phyloP scores from a whole-genome alignment of 2,888 invertebrate genomes.

The Agonopterix heracliana region DNA sequence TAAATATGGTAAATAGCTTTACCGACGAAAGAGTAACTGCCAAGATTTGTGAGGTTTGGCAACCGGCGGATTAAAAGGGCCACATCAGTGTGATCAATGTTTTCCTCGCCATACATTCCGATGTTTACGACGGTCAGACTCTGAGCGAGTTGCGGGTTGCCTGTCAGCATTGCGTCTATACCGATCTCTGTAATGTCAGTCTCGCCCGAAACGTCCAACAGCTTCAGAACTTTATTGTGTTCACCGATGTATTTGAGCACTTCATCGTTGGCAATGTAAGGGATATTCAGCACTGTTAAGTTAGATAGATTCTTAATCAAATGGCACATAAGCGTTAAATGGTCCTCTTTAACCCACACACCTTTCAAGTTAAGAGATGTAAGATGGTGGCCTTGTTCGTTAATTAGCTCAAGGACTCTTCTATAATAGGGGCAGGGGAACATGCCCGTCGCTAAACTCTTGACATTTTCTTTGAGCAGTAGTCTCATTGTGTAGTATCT shows the following conservation, averaged over 20 bases:
- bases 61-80: constrained; percentile 78
- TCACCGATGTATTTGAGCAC: constrained; percentile 77
- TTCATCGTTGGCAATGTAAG: constrained; percentile 82
- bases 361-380: constrained; percentile 82
- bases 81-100: constrained; percentile 79
- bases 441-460: constrained; percentile 79
- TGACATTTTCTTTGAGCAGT: constrained; percentile 79
- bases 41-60: constrained; percentile 79
- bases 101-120: constrained; percentile 82
- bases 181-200: constrained; percentile 81
- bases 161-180: constrained; percentile 73
- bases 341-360: constrained; percentile 83
- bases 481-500: constrained; percentile 80
- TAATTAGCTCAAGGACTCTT: constrained; percentile 80
- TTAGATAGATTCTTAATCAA: constrained; percentile 77
- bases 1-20: constrained; percentile 75
- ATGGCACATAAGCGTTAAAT: constrained; percentile 77
- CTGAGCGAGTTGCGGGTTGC: constrained; percentile 69
- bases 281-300: constrained; percentile 79
- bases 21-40: constrained; percentile 82
- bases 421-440: constrained; percentile 84
- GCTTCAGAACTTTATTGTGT: constrained; percentile 72
- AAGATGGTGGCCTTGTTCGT: constrained; percentile 78
- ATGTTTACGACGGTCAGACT: constrained; percentile 79
- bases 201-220: constrained; percentile 82